Evolutionary conservation across 2,113 vertebrate genomes (phyloP).

Genomic region (Pipra filicauda): DNA sequence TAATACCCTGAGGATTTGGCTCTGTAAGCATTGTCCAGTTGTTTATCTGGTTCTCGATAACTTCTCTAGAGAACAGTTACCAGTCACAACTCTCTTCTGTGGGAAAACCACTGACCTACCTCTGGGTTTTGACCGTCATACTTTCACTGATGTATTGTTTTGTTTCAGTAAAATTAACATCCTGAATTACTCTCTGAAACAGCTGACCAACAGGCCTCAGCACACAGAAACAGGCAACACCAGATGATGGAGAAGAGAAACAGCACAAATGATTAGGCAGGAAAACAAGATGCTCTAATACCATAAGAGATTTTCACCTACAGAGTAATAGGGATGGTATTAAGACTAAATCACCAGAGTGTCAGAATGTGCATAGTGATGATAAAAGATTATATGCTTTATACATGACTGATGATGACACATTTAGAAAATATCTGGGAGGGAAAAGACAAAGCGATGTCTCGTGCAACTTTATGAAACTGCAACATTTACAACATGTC

Average conservation of each 20-base stretch:
- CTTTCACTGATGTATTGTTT: not conserved
- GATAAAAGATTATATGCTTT: conserved; percentile 59
- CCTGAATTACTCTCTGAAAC: not conserved
- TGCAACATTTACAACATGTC: conserved; percentile 52
- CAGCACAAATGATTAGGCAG: not conserved
- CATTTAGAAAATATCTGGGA: conserved; percentile 30
- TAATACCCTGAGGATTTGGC: not conserved
- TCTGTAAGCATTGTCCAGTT: not conserved
- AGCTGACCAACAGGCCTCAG: not conserved
- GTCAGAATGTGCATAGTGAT: conserved; percentile 42
- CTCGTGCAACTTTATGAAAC: conserved; percentile 31
- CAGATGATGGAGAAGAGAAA: not conserved
- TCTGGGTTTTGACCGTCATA: not conserved
- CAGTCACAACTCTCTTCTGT: not conserved
- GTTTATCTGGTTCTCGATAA: not conserved
- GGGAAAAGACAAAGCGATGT: conserved; percentile 34
- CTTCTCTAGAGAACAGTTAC: not conserved
- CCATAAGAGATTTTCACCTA: conserved; percentile 14
- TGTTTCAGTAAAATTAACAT: not conserved
- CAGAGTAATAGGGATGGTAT: conserved; percentile 18
- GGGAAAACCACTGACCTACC: not conserved
- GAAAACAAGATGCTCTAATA: conserved; percentile 8
- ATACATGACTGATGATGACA: conserved; percentile 51
- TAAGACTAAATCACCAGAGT: conserved; percentile 38
- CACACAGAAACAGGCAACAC: not conserved